phyloP scores from a whole-genome alignment of 1,140 invertebrate species.

The Danaus plexippus region DNA sequence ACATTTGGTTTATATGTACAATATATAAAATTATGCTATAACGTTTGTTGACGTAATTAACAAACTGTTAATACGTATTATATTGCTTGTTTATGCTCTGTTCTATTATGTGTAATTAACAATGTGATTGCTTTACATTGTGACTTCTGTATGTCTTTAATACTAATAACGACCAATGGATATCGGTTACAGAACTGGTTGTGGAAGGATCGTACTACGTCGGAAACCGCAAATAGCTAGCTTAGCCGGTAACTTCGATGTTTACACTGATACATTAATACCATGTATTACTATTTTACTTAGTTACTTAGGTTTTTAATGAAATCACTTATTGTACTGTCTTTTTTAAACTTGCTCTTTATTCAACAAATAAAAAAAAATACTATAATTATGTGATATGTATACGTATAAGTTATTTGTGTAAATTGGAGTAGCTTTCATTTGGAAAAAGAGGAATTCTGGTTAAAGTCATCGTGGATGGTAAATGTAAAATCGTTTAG shows the following conservation, averaged over 20 bases:
- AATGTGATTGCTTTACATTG: slow-evolving; percentile 15
- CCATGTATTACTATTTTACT: slow-evolving; percentile 25
- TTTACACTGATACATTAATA: slow-evolving; percentile 26
- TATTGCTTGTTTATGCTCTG: slow-evolving; percentile 6
- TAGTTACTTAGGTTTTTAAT: slow-evolving; percentile 1
- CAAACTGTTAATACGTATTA: slow-evolving; percentile 17
- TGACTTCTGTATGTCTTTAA: slow-evolving; percentile 17
- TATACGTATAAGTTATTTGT: too few relatives aligned
- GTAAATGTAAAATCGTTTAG: too few relatives aligned
- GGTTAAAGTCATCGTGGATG: too few relatives aligned
- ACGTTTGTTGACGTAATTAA: slow-evolving; percentile 21
- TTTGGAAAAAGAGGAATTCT: too few relatives aligned
- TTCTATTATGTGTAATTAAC: slow-evolving; percentile 11
- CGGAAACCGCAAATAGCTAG: slow-evolving; percentile 25
- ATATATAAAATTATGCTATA: slow-evolving; percentile 14
- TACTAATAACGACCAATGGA: slow-evolving; percentile 12
- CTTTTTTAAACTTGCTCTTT: too few relatives aligned
- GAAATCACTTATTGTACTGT: too few relatives aligned
- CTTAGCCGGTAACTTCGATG: slow-evolving; percentile 22
- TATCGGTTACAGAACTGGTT: slow-evolving; percentile 17
- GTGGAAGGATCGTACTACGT: slow-evolving; percentile 15
- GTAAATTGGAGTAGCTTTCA: too few relatives aligned
- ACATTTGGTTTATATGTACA: slow-evolving; percentile 15
- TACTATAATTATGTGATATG: too few relatives aligned
- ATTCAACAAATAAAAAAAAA: too few relatives aligned